Evolutionary conservation across 2,797 vertebrate genomes (phyloP), one percentile per base, ranked within the genome.

Genomic region (Lycodopsis pacificus): DNA sequence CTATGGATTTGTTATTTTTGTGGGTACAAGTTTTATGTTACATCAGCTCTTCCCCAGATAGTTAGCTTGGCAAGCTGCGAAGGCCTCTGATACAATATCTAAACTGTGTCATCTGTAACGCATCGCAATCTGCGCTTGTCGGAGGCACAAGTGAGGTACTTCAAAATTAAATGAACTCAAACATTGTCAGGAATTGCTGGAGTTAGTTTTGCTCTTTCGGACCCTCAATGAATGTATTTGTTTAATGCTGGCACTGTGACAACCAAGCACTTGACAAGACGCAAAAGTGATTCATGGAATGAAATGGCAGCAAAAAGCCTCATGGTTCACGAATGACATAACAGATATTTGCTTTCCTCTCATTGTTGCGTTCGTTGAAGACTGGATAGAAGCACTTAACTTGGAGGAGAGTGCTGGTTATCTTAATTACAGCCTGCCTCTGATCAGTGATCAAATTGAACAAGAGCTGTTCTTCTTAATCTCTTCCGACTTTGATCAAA

Each of bases 81-180:
- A 84, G 69, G 65, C 72, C 70, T 85, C 61, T 48, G 71, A 80
- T 79, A 86, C 72, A 83, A 87, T 76, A 87, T 84, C 84, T 53
- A 79, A 86, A 88, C 76, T 71, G 67, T 65, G 77, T 76, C 79
- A 80, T 86, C 14, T 4, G 68, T 51, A 72, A 78, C 51, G 5
- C 79, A 71, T n/a, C 13, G 77, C 68, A 72, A 64, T 68, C 73
- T 79, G 75, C 59, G 77, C 57, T 63, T 56, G 71, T 76, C 65
- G 22, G 76, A 81, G 76, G 79, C 63, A 76, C 49, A 63, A 77
- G 81, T 34, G 63, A 64, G 63, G 51, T 32, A 44, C 79, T 86
- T 61, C 14, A 66, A 77, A 67, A 66, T 67, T 30, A 87, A 83
- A 57, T 71, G 67, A 83, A 77, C 40, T 71, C 70, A 54, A 77